These are phyloP conservation scores for Ctenosaura bakeri DNA, from an alignment of 2,797 vertebrate species.

Conservation along the genomic window DNA sequence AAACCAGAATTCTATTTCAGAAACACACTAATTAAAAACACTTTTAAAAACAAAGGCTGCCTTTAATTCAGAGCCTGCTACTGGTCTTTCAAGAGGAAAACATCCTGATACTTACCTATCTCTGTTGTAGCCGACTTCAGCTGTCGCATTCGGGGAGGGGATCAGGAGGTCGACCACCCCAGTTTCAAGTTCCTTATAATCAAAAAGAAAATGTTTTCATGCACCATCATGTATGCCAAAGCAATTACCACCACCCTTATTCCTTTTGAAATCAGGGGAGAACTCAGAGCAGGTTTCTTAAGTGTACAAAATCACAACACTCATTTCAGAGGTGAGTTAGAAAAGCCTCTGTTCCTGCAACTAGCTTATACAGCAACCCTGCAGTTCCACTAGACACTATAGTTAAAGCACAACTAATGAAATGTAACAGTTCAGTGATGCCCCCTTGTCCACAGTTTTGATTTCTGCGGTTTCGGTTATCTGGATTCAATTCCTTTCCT, in stretches of 20 bases:
- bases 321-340: not conserved
- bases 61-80: not conserved
- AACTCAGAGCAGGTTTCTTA: not conserved
- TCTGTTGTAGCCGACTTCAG: conserved; percentile 89
- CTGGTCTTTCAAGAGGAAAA: conserved; percentile 11
- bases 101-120: conserved; percentile 80
- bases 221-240: not conserved
- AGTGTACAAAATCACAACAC: not conserved
- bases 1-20: no score
- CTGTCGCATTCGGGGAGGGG: conserved; percentile 87
- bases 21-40: no score
- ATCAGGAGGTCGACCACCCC: conserved; percentile 87
- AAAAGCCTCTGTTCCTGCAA: not conserved
- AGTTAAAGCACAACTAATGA: not conserved
- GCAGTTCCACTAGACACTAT: no score
- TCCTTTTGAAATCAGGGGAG: not conserved
- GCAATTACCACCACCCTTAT: not conserved
- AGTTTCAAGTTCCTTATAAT: conserved; percentile 85
- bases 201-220: not conserved
- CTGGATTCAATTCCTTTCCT: no score
- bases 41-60: no score
- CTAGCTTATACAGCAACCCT: no score
- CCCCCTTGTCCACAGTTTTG: no score
- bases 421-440: not conserved
- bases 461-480: no score